Conservation (phyloP, 2,888 invertebrate genomes). For the Saturnia pavonia region DNA sequence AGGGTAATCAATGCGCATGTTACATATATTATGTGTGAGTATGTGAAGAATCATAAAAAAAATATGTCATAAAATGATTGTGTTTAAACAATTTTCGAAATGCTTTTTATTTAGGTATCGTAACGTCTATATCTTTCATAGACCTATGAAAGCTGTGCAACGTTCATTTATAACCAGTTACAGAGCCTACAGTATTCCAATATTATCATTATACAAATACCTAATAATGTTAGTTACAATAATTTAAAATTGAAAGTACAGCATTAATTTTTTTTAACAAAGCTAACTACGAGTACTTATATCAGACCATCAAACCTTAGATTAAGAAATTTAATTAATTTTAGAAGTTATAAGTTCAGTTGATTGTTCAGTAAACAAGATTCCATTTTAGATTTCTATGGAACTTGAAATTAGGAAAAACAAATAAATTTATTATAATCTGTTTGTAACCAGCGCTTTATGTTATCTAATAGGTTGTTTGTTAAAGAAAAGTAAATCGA, state of each 20-base stretch:
- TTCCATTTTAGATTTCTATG: background rate
- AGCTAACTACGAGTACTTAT: too few relatives aligned
- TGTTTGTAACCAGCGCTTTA: background rate
- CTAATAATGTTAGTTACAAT: background rate
- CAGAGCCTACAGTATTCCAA: background rate
- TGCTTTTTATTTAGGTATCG: too few relatives aligned
- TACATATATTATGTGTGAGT: background rate
- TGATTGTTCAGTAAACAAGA: background rate
- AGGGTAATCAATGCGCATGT: too few relatives aligned
- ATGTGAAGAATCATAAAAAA: background rate
- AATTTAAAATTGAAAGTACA: background rate
- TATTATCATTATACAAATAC: background rate
- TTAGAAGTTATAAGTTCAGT: background rate
- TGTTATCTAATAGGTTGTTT: background rate
- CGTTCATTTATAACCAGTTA: background rate
- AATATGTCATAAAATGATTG: too few relatives aligned
- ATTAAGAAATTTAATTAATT: background rate
- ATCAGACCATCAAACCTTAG: background rate
- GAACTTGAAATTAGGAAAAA: background rate
- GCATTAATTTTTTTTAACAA: too few relatives aligned
- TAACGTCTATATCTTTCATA: background rate
- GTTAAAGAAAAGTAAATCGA: background rate
- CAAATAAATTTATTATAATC: background rate
- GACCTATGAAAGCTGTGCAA: background rate
- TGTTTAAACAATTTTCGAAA: too few relatives aligned